These are phyloP conservation scores for Falco peregrinus DNA, from an alignment of 2,797 vertebrate species.

Conservation along the genomic window DNA sequence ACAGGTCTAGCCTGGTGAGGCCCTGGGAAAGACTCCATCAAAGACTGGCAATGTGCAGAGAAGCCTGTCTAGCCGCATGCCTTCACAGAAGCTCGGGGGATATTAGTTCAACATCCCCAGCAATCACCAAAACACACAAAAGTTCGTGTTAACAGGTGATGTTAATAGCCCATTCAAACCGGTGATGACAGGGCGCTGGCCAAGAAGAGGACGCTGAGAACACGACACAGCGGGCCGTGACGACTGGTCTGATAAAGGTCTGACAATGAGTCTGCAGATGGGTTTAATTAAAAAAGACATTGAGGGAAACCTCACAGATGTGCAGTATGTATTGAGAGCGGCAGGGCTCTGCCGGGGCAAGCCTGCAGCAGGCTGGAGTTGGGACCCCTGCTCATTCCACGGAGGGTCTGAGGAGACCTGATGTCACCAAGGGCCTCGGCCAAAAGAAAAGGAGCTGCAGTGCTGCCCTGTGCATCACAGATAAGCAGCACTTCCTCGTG, in stretches of 20 bases:
- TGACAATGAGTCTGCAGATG: neutral
- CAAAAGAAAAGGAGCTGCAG: neutral
- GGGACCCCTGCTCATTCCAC: neutral
- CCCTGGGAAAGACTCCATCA: neutral
- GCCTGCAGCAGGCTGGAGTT: neutral
- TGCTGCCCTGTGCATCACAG: neutral
- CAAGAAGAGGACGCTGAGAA: neutral
- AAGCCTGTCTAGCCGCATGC: neutral
- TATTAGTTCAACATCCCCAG: neutral
- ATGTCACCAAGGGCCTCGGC: neutral
- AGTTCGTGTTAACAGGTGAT: neutral
- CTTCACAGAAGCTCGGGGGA: neutral
- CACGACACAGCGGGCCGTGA: neutral
- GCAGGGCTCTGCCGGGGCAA: neutral
- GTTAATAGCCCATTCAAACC: neutral
- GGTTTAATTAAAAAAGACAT: neutral
- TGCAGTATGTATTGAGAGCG: too few species aligned
- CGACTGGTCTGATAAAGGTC: neutral
- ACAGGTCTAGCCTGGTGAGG: neutral
- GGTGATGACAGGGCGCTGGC: neutral
- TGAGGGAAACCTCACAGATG: neutral
- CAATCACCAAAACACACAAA: neutral
- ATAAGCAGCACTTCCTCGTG: neutral
- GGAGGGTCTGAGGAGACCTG: neutral
- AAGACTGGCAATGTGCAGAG: neutral